Conservation (phyloP, 2,888 invertebrate genomes). For the Phasia obesa region DNA sequence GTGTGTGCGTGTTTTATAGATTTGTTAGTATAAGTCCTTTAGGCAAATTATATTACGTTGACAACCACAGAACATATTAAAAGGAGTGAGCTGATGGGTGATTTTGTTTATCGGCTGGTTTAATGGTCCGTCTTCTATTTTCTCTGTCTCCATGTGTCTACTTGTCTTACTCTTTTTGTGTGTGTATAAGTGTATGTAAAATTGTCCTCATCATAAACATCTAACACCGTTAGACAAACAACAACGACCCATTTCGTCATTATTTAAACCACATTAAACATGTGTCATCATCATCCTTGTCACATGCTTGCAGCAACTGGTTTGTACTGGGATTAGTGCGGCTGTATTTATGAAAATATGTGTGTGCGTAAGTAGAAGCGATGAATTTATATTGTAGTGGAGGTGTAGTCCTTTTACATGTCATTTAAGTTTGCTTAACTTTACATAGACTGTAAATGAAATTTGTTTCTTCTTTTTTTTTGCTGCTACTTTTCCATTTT, state of each 20-base stretch:
- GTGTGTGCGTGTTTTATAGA: constrained; percentile 28
- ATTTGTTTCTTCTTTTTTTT: constrained; percentile 32
- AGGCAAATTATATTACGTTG: constrained; percentile 67
- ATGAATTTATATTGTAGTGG: constrained; percentile 27
- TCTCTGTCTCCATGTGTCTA: constrained; percentile 40
- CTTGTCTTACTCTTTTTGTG: constrained; percentile 50
- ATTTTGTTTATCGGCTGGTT: constrained; percentile 30
- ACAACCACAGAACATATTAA: constrained; percentile 55
- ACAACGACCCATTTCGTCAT: constrained; percentile 77
- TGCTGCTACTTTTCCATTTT: constrained; percentile 38
- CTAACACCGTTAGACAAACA: constrained; percentile 60
- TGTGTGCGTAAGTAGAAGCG: constrained; percentile 2
- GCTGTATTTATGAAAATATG: constrained; percentile 8
- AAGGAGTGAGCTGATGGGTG: constrained; percentile 44
- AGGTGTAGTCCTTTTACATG: constrained; percentile 70
- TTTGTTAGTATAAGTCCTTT: constrained; percentile 55
- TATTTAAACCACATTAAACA: constrained; percentile 81
- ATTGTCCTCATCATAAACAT: constrained; percentile 24
- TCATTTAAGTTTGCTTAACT: constrained; percentile 67
- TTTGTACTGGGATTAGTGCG: constrained; percentile 33
- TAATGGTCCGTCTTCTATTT: constrained; percentile 11
- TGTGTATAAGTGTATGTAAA: constrained; percentile 10
- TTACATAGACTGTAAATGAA: constrained; percentile 49
- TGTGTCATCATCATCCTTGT: constrained; percentile 76
- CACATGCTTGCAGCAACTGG: constrained; percentile 53